phyloP scores from a whole-genome alignment of 2,888 invertebrate genomes.

The Parnassius smintheus region DNA sequence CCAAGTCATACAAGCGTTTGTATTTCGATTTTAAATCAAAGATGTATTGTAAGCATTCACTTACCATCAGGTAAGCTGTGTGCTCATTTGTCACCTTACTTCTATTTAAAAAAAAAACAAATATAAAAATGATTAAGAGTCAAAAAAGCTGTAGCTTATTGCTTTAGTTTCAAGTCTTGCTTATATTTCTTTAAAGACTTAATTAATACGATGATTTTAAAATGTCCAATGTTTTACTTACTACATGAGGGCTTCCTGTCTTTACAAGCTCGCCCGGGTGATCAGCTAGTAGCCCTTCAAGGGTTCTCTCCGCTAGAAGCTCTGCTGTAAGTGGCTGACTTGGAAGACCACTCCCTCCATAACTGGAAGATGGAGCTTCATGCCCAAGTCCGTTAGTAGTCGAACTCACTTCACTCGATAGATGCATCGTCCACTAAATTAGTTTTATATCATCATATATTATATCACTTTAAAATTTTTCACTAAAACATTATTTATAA shows the following conservation, averaged over 20 bases:
- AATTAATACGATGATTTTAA: no score
- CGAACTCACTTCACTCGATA: slow-evolving; percentile 89
- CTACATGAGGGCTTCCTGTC: slow-evolving; percentile 97
- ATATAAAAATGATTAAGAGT: no score
- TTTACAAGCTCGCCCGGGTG: slow-evolving; percentile 96
- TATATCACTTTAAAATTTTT: slow-evolving; percentile 22
- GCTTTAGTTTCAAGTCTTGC: no score
- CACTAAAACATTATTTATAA: slow-evolving; percentile 36
- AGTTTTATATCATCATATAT: slow-evolving; percentile 1
- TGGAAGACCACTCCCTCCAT: slow-evolving; percentile 59
- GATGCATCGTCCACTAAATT: slow-evolving; percentile 83
- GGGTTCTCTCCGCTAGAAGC: slow-evolving; percentile 89
- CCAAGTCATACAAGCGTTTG: no score
- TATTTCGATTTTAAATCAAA: no score
- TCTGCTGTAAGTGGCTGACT: slow-evolving; percentile 88
- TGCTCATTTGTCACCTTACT: no score
- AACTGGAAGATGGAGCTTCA: slow-evolving; percentile 74
- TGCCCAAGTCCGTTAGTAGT: slow-evolving; percentile 82
- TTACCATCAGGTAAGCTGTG: no score
- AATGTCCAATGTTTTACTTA: slow-evolving; percentile 60
- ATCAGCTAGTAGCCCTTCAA: slow-evolving; percentile 92
- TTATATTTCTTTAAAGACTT: no score
- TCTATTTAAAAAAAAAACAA: no score
- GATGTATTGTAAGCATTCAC: no score
- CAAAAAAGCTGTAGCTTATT: no score